Percentiles rank a stretch among this genome's conserved stretches.
Evolutionary conservation across 30 jellyfish, hydroid and myxozoan genomes (phyloP).

Genomic region (Turritopsis dohrnii): DNA sequence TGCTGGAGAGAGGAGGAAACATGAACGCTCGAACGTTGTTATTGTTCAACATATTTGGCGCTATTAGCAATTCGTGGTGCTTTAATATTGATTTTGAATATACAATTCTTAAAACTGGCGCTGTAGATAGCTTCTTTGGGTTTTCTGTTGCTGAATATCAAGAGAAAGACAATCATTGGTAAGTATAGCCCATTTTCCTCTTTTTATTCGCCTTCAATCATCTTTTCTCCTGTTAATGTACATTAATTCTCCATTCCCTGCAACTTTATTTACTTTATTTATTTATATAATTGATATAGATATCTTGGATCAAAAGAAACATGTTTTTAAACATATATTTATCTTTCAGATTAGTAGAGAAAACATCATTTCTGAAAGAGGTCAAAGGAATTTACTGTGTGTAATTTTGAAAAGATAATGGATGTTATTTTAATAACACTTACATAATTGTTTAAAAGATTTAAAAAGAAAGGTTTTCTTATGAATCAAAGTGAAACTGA

Average conservation of each 20-base stretch:
- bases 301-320: background rate
- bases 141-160: constrained; percentile 82
- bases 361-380: background rate
- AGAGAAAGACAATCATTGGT: constrained; percentile 31
- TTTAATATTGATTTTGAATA: constrained; percentile 64
- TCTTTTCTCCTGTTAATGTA: no score
- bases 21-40: background rate
- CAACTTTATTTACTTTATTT: background rate
- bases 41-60: background rate
- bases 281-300: no score
- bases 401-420: background rate
- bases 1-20: background rate
- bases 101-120: constrained; percentile 62
- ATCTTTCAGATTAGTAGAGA: background rate
- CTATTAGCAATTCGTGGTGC: background rate
- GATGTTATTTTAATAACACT: background rate
- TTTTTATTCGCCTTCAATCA: no score
- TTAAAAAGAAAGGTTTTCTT: background rate
- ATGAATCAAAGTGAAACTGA: background rate
- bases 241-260: background rate
- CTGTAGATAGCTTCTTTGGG: constrained; percentile 72
- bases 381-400: background rate
- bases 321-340: no score
- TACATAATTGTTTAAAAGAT: no score
- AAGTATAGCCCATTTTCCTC: constrained; percentile 21